Conservation (phyloP, 2,888 invertebrate species). For the Noctua fimbriata region DNA sequence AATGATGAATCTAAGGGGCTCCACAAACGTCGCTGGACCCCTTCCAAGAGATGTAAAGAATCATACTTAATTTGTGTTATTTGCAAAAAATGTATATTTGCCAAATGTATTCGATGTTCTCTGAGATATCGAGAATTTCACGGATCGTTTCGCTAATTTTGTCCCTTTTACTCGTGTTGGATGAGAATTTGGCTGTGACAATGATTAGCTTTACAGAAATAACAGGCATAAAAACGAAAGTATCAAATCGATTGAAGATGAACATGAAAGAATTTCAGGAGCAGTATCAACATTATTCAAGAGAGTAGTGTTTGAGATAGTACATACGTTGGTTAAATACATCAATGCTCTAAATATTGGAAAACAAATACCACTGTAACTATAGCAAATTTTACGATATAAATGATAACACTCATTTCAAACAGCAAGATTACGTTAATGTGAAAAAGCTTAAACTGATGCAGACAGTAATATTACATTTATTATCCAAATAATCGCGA, state of each 20-base stretch:
- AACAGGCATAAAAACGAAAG: background rate
- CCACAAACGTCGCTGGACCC: slow-evolving; percentile 76
- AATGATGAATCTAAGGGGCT: slow-evolving; percentile 67
- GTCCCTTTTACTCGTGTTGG: background rate
- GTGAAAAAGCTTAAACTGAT: background rate
- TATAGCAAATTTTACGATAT: background rate
- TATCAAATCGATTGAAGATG: background rate
- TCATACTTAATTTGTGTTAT: slow-evolving; percentile 74
- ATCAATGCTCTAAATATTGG: background rate
- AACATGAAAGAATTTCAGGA: background rate
- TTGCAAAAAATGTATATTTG: slow-evolving; percentile 71
- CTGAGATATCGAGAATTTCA: slow-evolving; percentile 43
- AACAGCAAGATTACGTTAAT: background rate
- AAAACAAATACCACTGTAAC: background rate
- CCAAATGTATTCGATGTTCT: slow-evolving; percentile 71
- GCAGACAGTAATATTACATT: background rate
- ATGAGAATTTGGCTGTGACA: slow-evolving; percentile 4
- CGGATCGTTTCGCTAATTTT: slow-evolving; percentile 45
- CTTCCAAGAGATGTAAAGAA: slow-evolving; percentile 75
- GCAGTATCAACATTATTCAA: background rate
- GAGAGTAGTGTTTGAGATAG: background rate
- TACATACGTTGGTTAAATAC: background rate
- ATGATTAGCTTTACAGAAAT: background rate
- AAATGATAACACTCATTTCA: background rate
- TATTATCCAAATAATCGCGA: background rate